Conservation (phyloP, 2,888 invertebrate species). For the Zele albiditarsus region DNA sequence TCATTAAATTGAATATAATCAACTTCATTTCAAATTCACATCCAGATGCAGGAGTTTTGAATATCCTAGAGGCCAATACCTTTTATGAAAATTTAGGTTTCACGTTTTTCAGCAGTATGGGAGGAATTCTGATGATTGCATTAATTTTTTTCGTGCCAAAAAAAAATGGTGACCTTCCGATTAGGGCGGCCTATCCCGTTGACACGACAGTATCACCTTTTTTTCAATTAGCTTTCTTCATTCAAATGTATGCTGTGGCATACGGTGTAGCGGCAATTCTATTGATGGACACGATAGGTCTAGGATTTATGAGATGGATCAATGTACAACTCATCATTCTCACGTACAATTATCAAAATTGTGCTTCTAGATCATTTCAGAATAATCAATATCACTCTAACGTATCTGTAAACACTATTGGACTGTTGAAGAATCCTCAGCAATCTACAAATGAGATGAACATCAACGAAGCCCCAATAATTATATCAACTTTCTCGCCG, state of each 20-base stretch:
- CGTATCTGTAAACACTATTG: background rate
- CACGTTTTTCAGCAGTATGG: constrained; percentile 53
- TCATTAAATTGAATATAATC: too few relatives aligned
- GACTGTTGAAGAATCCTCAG: background rate
- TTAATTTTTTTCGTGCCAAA: constrained; percentile 58
- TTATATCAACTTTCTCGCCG: constrained; percentile 38
- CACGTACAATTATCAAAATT: constrained; percentile 55
- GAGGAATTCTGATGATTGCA: constrained; percentile 50
- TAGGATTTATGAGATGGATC: constrained; percentile 53
- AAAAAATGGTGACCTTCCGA: constrained; percentile 57
- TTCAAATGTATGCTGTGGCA: constrained; percentile 55
- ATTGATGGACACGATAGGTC: constrained; percentile 55
- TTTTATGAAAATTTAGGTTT: constrained; percentile 17
- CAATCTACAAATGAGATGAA: background rate
- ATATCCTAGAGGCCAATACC: constrained; percentile 14
- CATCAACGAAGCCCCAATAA: background rate
- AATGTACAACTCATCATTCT: constrained; percentile 57
- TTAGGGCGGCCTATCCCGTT: constrained; percentile 63
- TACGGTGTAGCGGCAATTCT: constrained; percentile 58
- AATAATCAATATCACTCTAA: background rate
- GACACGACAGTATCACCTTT: constrained; percentile 54
- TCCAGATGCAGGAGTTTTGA: constrained; percentile 17
- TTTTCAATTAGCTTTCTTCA: constrained; percentile 53
- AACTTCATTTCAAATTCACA: background rate
- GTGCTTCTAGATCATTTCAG: constrained; percentile 25